Evolutionary conservation across 53 echinoderm and acorn worm species (phyloP), one percentile per base, ranked within the genome.

Genomic region (Pentamera pediparva): DNA sequence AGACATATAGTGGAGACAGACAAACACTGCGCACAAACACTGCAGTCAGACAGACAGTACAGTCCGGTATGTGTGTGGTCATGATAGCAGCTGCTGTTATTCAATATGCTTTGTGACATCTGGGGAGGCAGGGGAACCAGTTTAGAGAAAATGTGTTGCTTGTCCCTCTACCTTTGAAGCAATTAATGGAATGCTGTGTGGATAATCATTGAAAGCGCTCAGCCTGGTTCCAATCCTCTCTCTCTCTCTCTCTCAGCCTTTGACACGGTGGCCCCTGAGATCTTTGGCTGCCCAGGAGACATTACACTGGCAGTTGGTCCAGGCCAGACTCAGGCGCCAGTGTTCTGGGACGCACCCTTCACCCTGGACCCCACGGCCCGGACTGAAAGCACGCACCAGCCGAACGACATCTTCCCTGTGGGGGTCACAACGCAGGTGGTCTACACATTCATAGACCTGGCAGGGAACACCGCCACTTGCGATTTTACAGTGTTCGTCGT

Each of bases 401-500:
- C 73, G n/a, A 54, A 54, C 4, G 50, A 72, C 25, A 3, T 11
- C 3, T 72, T 72, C 34, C 1, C 35, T 33, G 54, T 32, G 5
- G 73, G 27, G 4, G 32, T n/a, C 8, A 37, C 32, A 34, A 72
- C 73, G 4, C 22, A 32, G 18, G 73, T 72, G 32, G 20, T 53
- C 21, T 72, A 72, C 36, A 72, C 30, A 5, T 37, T 72, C 0
- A 26, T n/a, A 72, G 73, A 72, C 54, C 31, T 2, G 6, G 32
- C 34, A 19, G 53, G 54, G 21, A 72, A 72, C 50, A 30, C 33
- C 19, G 73, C 73, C 36, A 54, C 10, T 1, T 72, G 73, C 54
- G 32, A 32, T 27, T 72, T 72, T 30, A 35, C 55, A 9, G 53
- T 72, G 7, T 24, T 35, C 22, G 53, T 52, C 11, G 50, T 53